Conservation (phyloP, 2,888 invertebrate genomes). For the Griposia aprilina region DNA sequence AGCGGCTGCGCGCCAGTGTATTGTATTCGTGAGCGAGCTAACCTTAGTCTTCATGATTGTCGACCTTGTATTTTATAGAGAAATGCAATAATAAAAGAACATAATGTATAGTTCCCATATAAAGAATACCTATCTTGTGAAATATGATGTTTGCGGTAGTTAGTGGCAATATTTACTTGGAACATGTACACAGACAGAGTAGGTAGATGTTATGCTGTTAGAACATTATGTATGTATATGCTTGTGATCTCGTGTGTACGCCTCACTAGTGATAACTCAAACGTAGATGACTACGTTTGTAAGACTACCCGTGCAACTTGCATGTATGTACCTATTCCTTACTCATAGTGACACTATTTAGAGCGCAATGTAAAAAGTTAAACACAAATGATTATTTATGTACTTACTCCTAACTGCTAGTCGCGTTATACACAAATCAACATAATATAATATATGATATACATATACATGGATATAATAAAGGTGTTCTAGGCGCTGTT, state of each 20-base stretch:
- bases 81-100: slow-evolving; percentile 53
- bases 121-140: slow-evolving; percentile 40
- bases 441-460: slow-evolving; percentile 50
- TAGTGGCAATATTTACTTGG: slow-evolving; percentile 40
- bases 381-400: slow-evolving; percentile 58
- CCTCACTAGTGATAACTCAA: slow-evolving; percentile 35
- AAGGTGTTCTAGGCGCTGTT: slow-evolving; percentile 56
- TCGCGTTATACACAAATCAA: slow-evolving; percentile 59
- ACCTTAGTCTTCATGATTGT: slow-evolving; percentile 31
- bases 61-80: slow-evolving; percentile 41
- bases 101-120: slow-evolving; percentile 25
- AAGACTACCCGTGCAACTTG: background rate
- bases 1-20: too few relatives aligned
- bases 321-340: slow-evolving; percentile 13
- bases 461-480: slow-evolving; percentile 45
- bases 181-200: slow-evolving; percentile 52
- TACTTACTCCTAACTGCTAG: slow-evolving; percentile 52
- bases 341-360: slow-evolving; percentile 24
- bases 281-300: slow-evolving; percentile 1
- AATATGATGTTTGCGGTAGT: slow-evolving; percentile 41
- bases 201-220: slow-evolving; percentile 65
- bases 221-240: slow-evolving; percentile 49
- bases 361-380: slow-evolving; percentile 54
- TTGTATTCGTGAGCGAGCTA: slow-evolving; percentile 11
- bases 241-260: slow-evolving; percentile 29